These are phyloP conservation scores for Drosophila mayri DNA, from an alignment of 1,140 invertebrate species.

Conservation along the genomic window DNA sequence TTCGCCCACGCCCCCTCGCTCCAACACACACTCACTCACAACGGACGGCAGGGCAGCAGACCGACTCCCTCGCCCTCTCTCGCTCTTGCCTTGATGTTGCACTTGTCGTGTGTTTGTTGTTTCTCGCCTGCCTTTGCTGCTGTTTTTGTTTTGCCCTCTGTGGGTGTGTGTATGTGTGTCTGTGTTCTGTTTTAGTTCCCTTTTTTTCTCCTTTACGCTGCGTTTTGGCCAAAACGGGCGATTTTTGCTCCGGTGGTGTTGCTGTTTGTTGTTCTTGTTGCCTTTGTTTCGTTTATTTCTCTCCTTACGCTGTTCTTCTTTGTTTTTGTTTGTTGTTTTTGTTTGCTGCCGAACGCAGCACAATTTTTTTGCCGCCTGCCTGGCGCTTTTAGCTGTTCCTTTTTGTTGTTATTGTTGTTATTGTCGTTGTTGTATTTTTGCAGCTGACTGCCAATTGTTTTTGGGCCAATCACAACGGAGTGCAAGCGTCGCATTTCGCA, in stretches of 20 bases:
- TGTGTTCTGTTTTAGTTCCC: constrained; percentile 16
- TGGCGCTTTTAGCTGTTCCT: constrained; percentile 42
- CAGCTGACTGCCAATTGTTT: constrained; percentile 82
- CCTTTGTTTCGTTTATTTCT: constrained; percentile 51
- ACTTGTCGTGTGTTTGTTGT: constrained; percentile 26
- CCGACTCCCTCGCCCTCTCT: constrained; percentile 18
- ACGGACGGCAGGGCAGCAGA: constrained; percentile 3
- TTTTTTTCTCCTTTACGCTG: constrained; percentile 50
- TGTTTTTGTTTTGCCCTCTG: constrained; percentile 7
- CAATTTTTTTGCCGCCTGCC: constrained; percentile 46
- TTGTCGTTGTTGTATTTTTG: constrained; percentile 68
- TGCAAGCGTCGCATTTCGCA: constrained; percentile 83
- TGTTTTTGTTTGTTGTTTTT: constrained; percentile 1
- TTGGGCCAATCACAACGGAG: constrained; percentile 83
- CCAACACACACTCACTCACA: background rate
- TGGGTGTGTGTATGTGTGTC: constrained; percentile 9
- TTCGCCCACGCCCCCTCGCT: constrained; percentile 1
- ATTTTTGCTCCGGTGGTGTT: constrained; percentile 66
- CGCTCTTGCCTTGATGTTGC: constrained; percentile 29
- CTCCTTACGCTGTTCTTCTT: background rate
- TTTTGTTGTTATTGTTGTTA: background rate
- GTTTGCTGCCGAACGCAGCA: constrained; percentile 56
- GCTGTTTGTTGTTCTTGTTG: constrained; percentile 35
- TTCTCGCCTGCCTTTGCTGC: constrained; percentile 8
- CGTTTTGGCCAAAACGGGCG: constrained; percentile 67